Conservation (phyloP, 2,888 invertebrate species). For the Ectemnius continuus region DNA sequence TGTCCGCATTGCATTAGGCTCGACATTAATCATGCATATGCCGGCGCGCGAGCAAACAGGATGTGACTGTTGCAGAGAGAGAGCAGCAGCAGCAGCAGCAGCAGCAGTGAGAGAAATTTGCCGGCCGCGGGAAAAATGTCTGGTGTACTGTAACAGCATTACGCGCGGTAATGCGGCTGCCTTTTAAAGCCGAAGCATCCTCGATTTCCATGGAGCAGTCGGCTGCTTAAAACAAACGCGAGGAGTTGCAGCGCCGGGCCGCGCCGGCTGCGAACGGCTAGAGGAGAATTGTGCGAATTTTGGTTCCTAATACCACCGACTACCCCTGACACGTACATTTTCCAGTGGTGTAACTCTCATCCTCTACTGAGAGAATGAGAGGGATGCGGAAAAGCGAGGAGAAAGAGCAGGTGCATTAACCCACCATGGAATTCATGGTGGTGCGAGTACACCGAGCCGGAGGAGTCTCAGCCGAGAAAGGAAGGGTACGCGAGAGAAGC, state of each 20-base stretch:
- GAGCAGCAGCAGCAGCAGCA: too few relatives aligned
- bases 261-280: neutral
- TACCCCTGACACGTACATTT: constrained; percentile 15
- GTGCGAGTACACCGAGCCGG: constrained; percentile 11
- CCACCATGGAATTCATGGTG: constrained; percentile 28
- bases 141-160: too few relatives aligned
- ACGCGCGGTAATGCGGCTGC: too few relatives aligned
- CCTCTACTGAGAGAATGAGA: neutral
- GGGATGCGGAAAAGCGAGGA: neutral
- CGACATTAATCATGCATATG: constrained; percentile 36
- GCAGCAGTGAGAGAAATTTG: too few relatives aligned
- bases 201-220: constrained; percentile 5
- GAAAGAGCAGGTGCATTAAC: constrained; percentile 16
- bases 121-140: too few relatives aligned
- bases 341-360: constrained; percentile 10
- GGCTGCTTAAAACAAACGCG: neutral
- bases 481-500: constrained; percentile 36
- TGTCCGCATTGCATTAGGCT: constrained; percentile 40
- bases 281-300: constrained; percentile 28
- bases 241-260: neutral
- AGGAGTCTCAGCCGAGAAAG: constrained; percentile 30
- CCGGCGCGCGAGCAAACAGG: neutral
- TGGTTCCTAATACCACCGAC: constrained; percentile 20
- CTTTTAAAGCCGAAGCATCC: neutral
- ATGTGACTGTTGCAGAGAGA: too few relatives aligned